phyloP scores from a whole-genome alignment of 2,888 invertebrate species.

The Dryomyza anilis region DNA sequence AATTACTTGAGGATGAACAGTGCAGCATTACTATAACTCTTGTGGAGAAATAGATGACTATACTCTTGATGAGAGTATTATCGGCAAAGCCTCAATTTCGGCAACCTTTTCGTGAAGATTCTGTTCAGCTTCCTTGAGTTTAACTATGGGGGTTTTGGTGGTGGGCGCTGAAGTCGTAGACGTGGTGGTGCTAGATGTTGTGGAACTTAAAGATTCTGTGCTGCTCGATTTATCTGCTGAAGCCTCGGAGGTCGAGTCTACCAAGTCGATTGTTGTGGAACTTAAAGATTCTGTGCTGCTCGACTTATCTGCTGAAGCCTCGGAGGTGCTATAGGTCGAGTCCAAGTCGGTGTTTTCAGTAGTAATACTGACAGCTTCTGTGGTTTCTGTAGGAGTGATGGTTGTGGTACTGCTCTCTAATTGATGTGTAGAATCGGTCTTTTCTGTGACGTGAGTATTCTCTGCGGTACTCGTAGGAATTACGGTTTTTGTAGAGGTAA shows the following conservation, averaged over 20 bases:
- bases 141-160: constrained; percentile 42
- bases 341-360: neutral
- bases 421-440: neutral
- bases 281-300: neutral
- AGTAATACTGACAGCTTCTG: neutral
- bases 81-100: constrained; percentile 59
- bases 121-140: constrained; percentile 51
- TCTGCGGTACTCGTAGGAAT: neutral
- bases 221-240: too few relatives aligned
- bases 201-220: constrained; percentile 12
- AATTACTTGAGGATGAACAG: too few relatives aligned
- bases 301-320: neutral
- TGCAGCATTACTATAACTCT: too few relatives aligned
- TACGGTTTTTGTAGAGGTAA: too few relatives aligned
- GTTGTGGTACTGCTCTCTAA: neutral
- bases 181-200: neutral
- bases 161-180: constrained; percentile 37
- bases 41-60: constrained; percentile 41
- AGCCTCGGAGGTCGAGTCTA: neutral
- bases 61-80: constrained; percentile 57
- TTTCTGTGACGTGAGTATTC: too few relatives aligned
- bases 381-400: constrained; percentile 17
- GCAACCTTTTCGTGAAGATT: constrained; percentile 57
- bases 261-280: too few relatives aligned
- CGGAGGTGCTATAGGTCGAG: neutral